Evolutionary conservation across 1,140 invertebrate genomes (phyloP).

Genomic region (Drosophila orosa): DNA sequence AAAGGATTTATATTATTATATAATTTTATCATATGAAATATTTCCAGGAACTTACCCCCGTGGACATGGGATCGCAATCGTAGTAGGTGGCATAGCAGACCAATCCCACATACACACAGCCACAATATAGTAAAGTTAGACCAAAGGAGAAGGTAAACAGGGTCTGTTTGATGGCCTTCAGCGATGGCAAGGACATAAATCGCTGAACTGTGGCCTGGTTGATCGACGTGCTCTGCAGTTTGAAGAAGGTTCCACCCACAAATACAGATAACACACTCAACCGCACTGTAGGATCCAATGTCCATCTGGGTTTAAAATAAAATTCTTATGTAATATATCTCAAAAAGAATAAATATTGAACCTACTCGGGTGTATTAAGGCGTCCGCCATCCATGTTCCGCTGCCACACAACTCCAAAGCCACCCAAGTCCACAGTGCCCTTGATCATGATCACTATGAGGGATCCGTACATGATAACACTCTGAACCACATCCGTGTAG

Average conservation of each 20-base stretch:
- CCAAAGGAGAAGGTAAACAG: constrained; percentile 87
- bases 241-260: constrained; percentile 92
- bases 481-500: constrained; percentile 96
- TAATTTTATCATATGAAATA: neutral
- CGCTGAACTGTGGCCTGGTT: constrained; percentile 94
- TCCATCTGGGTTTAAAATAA: constrained; percentile 85
- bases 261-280: constrained; percentile 91
- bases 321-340: neutral
- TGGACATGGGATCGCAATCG: constrained; percentile 90
- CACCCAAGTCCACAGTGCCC: constrained; percentile 92
- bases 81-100: constrained; percentile 91
- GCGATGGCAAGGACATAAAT: constrained; percentile 86
- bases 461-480: constrained; percentile 92
- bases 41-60: constrained; percentile 77
- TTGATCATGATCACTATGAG: constrained; percentile 92
- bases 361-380: constrained; percentile 91
- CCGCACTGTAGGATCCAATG: constrained; percentile 88
- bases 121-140: constrained; percentile 86
- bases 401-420: constrained; percentile 89
- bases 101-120: constrained; percentile 90
- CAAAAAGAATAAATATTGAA: neutral
- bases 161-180: constrained; percentile 76
- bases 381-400: constrained; percentile 90
- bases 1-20: neutral
- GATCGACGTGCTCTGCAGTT: constrained; percentile 93